Percentiles rank a stretch among this genome's conserved stretches.
Evolutionary conservation across 2,797 vertebrate genomes (phyloP).

Genomic region (Pogoniulus pusillus): DNA sequence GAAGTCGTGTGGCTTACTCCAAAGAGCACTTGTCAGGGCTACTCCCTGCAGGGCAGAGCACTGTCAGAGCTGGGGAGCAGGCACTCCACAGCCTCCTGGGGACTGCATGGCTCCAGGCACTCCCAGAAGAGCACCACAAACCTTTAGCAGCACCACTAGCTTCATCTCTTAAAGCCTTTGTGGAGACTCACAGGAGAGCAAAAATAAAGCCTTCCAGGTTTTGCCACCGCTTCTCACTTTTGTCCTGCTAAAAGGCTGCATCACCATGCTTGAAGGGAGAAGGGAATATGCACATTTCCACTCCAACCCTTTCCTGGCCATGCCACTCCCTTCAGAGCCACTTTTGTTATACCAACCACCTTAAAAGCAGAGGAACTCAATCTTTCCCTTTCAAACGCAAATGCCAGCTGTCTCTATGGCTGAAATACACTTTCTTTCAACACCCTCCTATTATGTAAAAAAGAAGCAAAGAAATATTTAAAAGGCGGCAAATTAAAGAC

Average conservation of each 20-base stretch:
- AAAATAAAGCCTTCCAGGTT: neutral
- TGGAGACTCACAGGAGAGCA: neutral
- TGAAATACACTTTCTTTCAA: neutral
- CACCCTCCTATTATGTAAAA: neutral
- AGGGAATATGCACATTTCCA: neutral
- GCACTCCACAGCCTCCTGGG: neutral
- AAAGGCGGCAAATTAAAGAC: slow-evolving; percentile 1
- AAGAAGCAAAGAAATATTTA: neutral
- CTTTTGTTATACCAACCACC: neutral
- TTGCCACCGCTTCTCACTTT: neutral
- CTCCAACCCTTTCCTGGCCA: neutral
- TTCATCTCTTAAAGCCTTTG: neutral
- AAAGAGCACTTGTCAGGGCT: neutral
- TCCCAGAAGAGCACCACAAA: neutral
- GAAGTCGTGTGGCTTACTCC: neutral
- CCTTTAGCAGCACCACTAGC: neutral
- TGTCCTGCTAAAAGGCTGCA: neutral
- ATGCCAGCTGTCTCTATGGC: neutral
- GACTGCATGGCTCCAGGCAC: accelerated
- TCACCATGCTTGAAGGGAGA: neutral
- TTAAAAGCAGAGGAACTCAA: neutral
- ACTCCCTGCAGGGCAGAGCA: neutral
- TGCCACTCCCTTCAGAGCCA: neutral
- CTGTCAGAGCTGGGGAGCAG: accelerated
- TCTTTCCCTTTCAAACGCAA: neutral